phyloP scores from a whole-genome alignment of 2,797 vertebrate species.

The Macrochelys suwanniensis region DNA sequence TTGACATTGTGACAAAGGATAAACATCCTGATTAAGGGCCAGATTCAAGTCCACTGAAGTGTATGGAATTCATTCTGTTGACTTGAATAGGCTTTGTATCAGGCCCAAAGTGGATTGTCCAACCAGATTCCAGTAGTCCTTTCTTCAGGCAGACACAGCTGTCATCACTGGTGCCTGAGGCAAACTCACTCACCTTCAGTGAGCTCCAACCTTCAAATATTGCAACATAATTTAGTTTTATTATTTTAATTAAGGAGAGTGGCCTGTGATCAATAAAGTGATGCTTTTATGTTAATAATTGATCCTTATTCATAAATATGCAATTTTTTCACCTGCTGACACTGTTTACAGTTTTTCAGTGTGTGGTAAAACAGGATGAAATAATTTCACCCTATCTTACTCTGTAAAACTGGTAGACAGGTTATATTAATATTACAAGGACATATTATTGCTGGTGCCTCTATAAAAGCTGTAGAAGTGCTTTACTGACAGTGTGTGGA shows the following conservation, averaged over 20 bases:
- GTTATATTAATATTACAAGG: not conserved
- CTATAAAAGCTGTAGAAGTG: not conserved
- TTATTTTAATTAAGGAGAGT: constrained; percentile 14
- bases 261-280: not conserved
- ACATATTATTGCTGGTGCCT: fast-evolving
- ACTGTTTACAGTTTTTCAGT: not conserved
- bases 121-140: not conserved
- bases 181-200: not conserved
- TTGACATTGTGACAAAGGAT: not conserved
- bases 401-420: not conserved
- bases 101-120: not conserved
- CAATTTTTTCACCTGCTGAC: not conserved
- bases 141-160: not conserved
- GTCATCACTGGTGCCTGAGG: fast-evolving
- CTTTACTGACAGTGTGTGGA: not conserved
- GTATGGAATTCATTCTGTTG: not conserved
- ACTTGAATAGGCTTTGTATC: not conserved
- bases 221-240: not conserved
- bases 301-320: constrained; percentile 31
- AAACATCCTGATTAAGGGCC: not conserved
- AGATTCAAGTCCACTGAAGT: not conserved
- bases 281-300: not conserved
- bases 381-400: constrained; percentile 7
- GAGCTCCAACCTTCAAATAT: not conserved
- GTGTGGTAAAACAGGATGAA: not conserved